A percentile compares a stretch with the other conserved stretches of the same genome.
Evolutionary conservation across 2,888 invertebrate genomes (phyloP).

Genomic region (Epinotia nisella): DNA sequence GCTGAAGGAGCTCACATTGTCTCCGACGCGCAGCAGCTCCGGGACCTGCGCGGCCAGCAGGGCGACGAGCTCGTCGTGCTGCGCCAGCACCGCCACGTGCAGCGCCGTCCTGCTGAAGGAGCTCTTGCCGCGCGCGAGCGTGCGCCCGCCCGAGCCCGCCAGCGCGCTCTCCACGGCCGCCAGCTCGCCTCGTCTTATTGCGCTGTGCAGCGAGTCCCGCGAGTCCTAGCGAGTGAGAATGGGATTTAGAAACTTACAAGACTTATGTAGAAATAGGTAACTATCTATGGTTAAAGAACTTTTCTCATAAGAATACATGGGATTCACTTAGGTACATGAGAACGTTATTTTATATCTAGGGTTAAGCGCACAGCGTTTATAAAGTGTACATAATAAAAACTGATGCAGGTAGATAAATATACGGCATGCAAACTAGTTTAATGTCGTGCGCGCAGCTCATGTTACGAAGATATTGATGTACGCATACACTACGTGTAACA

Average conservation of each 20-base stretch:
- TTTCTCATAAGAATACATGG: too few relatives aligned
- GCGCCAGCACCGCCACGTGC: constrained; percentile 94
- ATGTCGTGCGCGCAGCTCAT: too few relatives aligned
- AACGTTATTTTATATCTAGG: too few relatives aligned
- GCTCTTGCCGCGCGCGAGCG: constrained; percentile 83
- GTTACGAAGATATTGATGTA: too few relatives aligned
- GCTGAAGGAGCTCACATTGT: constrained; percentile 92
- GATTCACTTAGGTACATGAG: too few relatives aligned
- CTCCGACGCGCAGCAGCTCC: constrained; percentile 90
- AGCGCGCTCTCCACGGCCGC: constrained; percentile 84
- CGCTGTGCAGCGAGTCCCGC: constrained; percentile 90
- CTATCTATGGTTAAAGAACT: too few relatives aligned
- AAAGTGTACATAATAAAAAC: too few relatives aligned
- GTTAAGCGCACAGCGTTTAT: too few relatives aligned
- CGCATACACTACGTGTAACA: too few relatives aligned
- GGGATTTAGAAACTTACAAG: not conserved
- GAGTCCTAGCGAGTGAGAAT: constrained; percentile 83
- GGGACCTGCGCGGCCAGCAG: constrained; percentile 90
- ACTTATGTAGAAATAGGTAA: too few relatives aligned
- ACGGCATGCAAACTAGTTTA: too few relatives aligned
- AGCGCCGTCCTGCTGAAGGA: constrained; percentile 90
- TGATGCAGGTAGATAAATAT: too few relatives aligned
- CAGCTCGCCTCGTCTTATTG: constrained; percentile 86
- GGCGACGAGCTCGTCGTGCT: constrained; percentile 92
- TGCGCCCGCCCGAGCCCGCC: constrained; percentile 79